These are phyloP conservation scores for Chanos chanos DNA, from an alignment of 2,797 vertebrate genomes.

Conservation along the genomic window DNA sequence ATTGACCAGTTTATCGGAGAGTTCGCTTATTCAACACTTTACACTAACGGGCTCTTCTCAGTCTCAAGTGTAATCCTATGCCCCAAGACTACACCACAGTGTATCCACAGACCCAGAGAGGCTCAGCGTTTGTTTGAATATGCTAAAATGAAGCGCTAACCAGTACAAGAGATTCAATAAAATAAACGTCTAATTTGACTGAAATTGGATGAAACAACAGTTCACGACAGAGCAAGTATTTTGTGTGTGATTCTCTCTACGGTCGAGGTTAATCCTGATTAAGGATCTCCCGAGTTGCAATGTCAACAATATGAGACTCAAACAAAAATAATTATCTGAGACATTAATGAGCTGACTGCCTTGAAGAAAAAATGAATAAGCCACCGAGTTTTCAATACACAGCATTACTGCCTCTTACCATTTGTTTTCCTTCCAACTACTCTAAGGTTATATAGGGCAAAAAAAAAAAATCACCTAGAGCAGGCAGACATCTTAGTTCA, in stretches of 20 bases:
- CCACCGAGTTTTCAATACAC: constrained; percentile 39
- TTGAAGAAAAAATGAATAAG: constrained; percentile 37
- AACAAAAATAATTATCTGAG: constrained; percentile 72
- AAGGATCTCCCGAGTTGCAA: constrained; percentile 72
- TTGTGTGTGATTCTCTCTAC: constrained; percentile 70
- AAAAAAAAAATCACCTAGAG: constrained; percentile 38
- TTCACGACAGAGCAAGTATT: constrained; percentile 62
- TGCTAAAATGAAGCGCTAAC: constrained; percentile 42
- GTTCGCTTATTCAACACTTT: no score
- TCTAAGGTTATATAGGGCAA: constrained; percentile 25
- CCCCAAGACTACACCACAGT: constrained; percentile 56
- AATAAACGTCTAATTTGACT: constrained; percentile 75
- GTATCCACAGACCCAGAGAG: constrained; percentile 20
- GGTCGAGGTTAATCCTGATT: constrained; percentile 75
- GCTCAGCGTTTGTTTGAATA: neutral
- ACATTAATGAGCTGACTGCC: constrained; percentile 68
- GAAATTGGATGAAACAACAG: constrained; percentile 72
- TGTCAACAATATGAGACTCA: constrained; percentile 75
- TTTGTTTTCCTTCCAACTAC: constrained; percentile 42
- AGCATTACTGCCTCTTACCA: constrained; percentile 38
- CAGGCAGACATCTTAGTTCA: constrained; percentile 33
- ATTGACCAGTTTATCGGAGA: no score
- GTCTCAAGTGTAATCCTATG: no score
- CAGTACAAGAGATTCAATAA: constrained; percentile 62
- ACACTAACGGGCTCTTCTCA: no score